phyloP scores from a whole-genome alignment of 2,797 vertebrate species.

The Sebastolobus altivelis region DNA sequence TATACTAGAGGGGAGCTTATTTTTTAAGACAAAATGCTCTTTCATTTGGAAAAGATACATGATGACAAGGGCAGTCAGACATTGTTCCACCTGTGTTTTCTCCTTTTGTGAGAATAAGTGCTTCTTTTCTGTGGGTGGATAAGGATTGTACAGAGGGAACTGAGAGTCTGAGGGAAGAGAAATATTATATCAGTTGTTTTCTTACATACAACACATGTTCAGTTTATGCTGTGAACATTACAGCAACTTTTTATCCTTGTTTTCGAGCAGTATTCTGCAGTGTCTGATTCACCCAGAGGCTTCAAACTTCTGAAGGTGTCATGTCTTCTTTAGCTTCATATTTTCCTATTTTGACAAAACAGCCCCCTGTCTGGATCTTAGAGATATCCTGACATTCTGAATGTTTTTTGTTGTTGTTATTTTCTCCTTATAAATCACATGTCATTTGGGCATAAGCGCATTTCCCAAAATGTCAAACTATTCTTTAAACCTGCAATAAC shows the following conservation, averaged over 20 bases:
- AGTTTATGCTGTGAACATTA: conserved; percentile 22
- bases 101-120: background rate
- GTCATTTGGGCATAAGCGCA: background rate
- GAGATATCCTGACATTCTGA: conserved; percentile 7
- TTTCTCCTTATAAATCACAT: background rate
- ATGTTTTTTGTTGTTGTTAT: background rate
- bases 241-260: background rate
- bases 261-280: background rate
- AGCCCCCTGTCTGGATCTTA: conserved; percentile 12
- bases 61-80: background rate
- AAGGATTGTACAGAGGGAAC: background rate
- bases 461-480: background rate
- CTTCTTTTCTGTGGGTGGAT: background rate
- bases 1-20: conserved; percentile 40
- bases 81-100: background rate
- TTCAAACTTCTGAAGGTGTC: conserved; percentile 8
- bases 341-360: conserved; percentile 33
- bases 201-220: conserved; percentile 3
- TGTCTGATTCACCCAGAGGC: conserved; percentile 20
- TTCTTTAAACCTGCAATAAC: background rate
- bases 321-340: conserved; percentile 27
- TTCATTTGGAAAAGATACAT: conserved; percentile 10
- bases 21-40: conserved; percentile 20
- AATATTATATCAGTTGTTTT: background rate
- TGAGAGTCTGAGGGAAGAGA: background rate